Percentiles rank a stretch among this genome's conserved stretches.
These are phyloP conservation scores for Parthenolecanium corni DNA, from an alignment of 2,888 invertebrate genomes.

Conservation along the genomic window DNA sequence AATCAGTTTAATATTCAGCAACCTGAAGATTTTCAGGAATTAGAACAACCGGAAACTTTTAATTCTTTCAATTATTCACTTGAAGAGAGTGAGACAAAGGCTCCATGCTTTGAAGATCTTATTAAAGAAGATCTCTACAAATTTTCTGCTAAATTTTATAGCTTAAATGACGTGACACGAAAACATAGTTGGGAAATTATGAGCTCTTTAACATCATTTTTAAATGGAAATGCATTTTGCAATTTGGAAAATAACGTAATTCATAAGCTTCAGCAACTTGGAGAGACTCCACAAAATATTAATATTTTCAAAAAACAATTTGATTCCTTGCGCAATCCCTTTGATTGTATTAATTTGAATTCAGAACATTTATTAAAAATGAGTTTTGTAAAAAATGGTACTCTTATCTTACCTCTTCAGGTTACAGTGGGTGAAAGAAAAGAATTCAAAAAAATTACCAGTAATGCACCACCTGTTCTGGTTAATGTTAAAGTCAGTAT, in stretches of 20 bases:
- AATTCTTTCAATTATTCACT: too few species aligned
- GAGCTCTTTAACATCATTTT: background rate
- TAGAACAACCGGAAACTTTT: too few species aligned
- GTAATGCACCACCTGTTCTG: background rate
- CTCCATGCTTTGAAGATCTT: background rate
- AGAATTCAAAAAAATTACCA: background rate
- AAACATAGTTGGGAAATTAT: background rate
- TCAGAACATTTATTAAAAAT: background rate
- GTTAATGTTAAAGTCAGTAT: background rate
- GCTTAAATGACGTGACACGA: background rate
- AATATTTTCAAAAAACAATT: background rate
- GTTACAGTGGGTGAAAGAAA: background rate
- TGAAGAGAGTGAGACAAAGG: background rate
- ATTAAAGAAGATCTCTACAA: background rate
- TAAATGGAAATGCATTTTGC: background rate
- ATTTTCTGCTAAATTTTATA: background rate
- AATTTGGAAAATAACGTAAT: background rate
- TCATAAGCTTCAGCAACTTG: background rate
- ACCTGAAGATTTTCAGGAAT: too few species aligned
- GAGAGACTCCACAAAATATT: background rate
- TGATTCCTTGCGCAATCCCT: background rate
- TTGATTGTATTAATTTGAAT: background rate
- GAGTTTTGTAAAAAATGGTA: background rate
- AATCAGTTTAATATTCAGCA: background rate
- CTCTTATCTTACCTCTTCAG: background rate